A percentile compares a stretch with the other conserved stretches of the same genome.
phyloP scores from a whole-genome alignment of 2,797 vertebrate genomes.

The Crenuchus spilurus region DNA sequence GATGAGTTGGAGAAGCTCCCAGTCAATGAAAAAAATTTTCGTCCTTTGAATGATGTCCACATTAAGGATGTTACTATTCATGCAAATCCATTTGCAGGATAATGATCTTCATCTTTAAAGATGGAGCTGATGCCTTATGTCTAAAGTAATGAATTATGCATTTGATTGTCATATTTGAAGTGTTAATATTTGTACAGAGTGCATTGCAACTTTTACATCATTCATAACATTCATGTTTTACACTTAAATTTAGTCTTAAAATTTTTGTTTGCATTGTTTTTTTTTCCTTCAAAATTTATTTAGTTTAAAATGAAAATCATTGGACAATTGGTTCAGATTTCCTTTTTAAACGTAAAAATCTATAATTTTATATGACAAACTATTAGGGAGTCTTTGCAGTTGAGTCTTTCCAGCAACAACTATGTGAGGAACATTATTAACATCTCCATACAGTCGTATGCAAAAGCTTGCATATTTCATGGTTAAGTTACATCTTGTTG shows the following conservation, averaged over 20 bases:
- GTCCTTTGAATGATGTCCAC: conserved; percentile 88
- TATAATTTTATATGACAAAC: no score
- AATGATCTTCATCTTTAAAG: conserved; percentile 25
- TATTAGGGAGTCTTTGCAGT: no score
- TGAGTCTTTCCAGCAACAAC: no score
- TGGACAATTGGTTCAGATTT: no score
- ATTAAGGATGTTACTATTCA: conserved; percentile 95
- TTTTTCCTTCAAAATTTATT: not conserved
- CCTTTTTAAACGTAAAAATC: no score
- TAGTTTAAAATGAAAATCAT: no score
- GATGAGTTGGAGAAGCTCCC: conserved; percentile 97
- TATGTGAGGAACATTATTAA: no score
- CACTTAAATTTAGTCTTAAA: not conserved
- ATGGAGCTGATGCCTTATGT: not conserved
- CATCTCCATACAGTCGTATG: no score
- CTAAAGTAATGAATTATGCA: not conserved
- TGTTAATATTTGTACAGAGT: conserved; percentile 23
- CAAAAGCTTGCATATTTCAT: no score
- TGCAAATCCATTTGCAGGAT: conserved; percentile 94
- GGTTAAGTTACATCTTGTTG: no score
- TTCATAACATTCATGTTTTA: not conserved
- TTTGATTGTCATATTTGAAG: not conserved
- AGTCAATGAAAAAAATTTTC: conserved; percentile 94
- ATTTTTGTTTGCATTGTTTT: not conserved
- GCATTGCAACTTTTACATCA: not conserved